These are phyloP conservation scores for Zhuqinia jingwanae DNA, from an alignment of 2,888 invertebrate genomes.

Conservation along the genomic window DNA sequence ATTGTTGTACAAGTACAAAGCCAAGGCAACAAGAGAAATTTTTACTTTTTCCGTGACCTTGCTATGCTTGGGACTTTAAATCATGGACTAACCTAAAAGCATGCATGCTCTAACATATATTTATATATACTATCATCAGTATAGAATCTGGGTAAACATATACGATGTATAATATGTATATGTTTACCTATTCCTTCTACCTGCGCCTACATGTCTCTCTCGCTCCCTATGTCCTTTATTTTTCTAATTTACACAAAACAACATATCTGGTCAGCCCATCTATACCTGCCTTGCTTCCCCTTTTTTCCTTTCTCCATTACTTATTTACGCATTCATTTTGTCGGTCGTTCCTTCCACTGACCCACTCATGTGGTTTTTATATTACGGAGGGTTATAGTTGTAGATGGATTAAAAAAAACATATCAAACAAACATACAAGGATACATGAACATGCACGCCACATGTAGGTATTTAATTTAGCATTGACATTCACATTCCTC, in stretches of 20 bases:
- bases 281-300: conserved; percentile 13
- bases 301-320: conserved; percentile 34
- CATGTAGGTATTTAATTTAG: not conserved
- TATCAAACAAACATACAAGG: too few species aligned
- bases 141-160: too few species aligned
- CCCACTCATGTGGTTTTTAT: not conserved
- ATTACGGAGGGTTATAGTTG: not conserved
- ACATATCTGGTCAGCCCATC: not conserved
- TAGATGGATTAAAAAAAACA: not conserved
- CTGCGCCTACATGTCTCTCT: not conserved
- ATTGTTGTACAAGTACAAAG: conserved; percentile 51
- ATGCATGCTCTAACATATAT: conserved; percentile 47
- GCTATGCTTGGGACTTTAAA: conserved; percentile 35
- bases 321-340: conserved; percentile 23
- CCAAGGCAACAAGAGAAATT: conserved; percentile 58
- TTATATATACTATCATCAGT: too few species aligned
- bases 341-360: too few species aligned
- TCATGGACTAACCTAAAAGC: conserved; percentile 56
- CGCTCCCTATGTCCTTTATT: not conserved
- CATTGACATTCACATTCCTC: not conserved
- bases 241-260: not conserved
- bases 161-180: too few species aligned
- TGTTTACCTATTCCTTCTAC: conserved; percentile 44
- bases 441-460: not conserved
- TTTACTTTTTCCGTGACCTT: conserved; percentile 50